Conservation (phyloP, 2,113 vertebrate genomes). For the Aplodontia rufa region DNA sequence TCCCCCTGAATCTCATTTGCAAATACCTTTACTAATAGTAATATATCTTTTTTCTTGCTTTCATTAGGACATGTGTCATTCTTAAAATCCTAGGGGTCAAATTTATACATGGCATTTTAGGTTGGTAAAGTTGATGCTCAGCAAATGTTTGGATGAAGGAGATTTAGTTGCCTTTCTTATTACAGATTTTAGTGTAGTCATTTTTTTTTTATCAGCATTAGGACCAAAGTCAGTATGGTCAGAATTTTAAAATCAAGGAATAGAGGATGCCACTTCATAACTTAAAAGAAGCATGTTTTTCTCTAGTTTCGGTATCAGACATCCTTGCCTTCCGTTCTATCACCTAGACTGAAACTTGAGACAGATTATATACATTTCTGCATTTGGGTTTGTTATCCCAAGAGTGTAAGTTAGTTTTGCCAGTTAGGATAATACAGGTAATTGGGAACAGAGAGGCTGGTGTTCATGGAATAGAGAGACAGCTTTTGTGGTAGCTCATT, state of each 20-base stretch:
- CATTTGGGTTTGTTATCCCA: not conserved
- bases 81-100: not conserved
- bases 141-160: not conserved
- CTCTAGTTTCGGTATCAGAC: not conserved
- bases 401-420: not conserved
- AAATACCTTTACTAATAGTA: not conserved
- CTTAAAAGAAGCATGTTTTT: not conserved
- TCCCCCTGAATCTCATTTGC: not conserved
- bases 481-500: not conserved
- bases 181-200: not conserved
- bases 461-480: not conserved
- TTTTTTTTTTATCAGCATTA: not conserved
- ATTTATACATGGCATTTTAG: not conserved
- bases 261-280: not conserved
- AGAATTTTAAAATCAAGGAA: not conserved
- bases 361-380: not conserved
- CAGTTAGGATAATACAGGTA: not conserved
- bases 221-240: not conserved
- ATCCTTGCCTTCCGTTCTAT: not conserved
- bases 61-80: not conserved
- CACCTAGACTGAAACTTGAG: not conserved
- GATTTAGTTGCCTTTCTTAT: not conserved
- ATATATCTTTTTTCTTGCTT: not conserved
- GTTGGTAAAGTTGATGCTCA: not conserved
- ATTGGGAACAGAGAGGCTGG: not conserved